Base-by-base conservation (phyloP, 2,113 vertebrate genomes). In the Larimichthys crocea region DNA sequence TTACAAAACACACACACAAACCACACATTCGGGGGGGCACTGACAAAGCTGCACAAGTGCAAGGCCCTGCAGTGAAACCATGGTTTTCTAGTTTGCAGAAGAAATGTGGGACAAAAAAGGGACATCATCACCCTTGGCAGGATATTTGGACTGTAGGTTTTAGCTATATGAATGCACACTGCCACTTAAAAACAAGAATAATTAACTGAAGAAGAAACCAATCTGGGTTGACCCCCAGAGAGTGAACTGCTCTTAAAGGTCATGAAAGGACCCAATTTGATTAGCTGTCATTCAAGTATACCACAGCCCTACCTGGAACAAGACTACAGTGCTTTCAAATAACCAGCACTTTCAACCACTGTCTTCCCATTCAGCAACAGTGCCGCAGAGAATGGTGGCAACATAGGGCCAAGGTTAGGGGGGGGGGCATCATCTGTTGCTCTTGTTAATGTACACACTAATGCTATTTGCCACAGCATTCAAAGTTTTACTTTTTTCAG, bases 1-100 rank as follows among this genome's bases (percentile, higher is more conserved):
- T 76, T 67, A 57, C 60, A 40, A 85, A 83, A 76, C 19, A 67
- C 26, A 62, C 29, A 66, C 20, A 44, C n/a, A 40, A 72, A 86
- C 24, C 71, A 31, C 71, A 82, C 1, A 59, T 42, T 26, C 6
- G 3, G 26, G 35, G 55, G 35, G 55, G 40, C 63, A 42, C 20
- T 57, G 73, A 62, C 49, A 72, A 74, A 79, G 75, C 40, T 67
- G 74, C 29, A 9, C 10, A 66, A 70, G 50, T 75, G 24, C 22
- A 83, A 48, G 48, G 42, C 2, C 49, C n/a, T 15, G 24, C 65
- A 67, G 6, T 55, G 31, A 55, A 60, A 61, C 64, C 56, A 55
- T 60, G 11, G n/a, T 65, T 61, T 70, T 44, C 29, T n/a, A 68
- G 48, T 71, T 55, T 80, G 52, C 31, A 72, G 31, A 35, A 53